Conservation (phyloP, 2,113 vertebrate genomes). For the Calidris pugnax region DNA sequence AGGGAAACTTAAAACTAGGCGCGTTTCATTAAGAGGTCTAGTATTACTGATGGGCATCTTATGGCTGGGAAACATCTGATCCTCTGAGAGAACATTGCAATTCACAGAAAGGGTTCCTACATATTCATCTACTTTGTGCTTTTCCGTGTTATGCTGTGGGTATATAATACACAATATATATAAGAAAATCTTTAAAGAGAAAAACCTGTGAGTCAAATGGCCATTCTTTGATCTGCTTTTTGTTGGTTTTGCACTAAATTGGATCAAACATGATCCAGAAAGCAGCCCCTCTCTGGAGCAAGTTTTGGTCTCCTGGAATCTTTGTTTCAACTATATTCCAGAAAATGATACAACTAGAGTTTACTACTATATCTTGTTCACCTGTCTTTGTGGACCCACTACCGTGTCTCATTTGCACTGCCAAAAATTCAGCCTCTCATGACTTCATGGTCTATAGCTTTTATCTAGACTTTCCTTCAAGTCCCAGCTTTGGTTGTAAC, state of each 20-base stretch:
- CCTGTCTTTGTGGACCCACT: neutral
- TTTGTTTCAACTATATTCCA: neutral
- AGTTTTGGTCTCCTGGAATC: neutral
- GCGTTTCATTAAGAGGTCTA: neutral
- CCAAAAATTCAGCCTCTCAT: neutral
- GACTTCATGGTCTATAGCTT: neutral
- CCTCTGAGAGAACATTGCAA: neutral
- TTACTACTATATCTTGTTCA: neutral
- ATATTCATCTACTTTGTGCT: neutral
- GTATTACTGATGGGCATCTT: neutral
- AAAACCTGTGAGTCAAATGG: neutral
- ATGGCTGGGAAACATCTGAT: neutral
- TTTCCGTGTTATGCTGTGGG: neutral
- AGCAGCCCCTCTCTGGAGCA: neutral
- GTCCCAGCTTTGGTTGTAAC: neutral
- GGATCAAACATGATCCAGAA: neutral
- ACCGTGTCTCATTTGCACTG: neutral
- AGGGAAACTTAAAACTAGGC: neutral
- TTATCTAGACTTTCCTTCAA: neutral
- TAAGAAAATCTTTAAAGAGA: neutral
- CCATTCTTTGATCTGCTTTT: neutral
- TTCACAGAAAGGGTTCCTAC: neutral
- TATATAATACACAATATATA: neutral
- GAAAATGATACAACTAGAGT: rapidly evolving
- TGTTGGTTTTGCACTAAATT: neutral